phyloP scores from a whole-genome alignment of 2,113 vertebrate species.

The Phalacrocorax pelagicus region DNA sequence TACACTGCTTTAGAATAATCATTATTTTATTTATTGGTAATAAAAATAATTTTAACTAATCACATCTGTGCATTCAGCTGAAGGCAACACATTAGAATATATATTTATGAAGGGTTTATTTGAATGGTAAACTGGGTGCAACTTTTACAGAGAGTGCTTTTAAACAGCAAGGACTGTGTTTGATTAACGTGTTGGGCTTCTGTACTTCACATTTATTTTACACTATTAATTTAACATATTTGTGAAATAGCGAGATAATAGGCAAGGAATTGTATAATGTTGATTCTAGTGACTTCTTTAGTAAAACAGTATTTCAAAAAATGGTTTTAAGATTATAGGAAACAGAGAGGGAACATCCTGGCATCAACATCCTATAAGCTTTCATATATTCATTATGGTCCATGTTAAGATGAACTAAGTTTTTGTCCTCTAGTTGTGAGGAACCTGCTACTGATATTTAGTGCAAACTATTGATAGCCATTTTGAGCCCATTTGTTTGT shows the following conservation, averaged over 20 bases:
- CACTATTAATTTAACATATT: neutral
- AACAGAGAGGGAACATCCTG: neutral
- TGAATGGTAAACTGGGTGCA: neutral
- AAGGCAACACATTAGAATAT: neutral
- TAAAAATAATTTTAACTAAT: neutral
- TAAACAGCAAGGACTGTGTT: neutral
- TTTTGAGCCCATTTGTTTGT: neutral
- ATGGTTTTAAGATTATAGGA: neutral
- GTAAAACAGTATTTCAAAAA: neutral
- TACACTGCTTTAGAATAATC: neutral
- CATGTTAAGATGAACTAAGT: neutral
- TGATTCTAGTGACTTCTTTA: neutral
- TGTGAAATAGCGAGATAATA: neutral
- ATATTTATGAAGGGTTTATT: neutral
- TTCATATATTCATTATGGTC: neutral
- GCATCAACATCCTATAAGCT: neutral
- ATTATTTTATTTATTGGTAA: neutral
- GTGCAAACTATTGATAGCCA: no score
- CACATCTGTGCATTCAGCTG: neutral
- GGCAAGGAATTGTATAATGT: neutral
- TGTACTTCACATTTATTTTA: neutral
- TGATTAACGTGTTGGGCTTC: neutral
- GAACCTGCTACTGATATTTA: no score
- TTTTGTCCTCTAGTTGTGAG: no score
- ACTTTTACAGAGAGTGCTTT: neutral